These are phyloP conservation scores for Agrypnus murinus DNA, from an alignment of 2,888 invertebrate genomes.

Conservation along the genomic window DNA sequence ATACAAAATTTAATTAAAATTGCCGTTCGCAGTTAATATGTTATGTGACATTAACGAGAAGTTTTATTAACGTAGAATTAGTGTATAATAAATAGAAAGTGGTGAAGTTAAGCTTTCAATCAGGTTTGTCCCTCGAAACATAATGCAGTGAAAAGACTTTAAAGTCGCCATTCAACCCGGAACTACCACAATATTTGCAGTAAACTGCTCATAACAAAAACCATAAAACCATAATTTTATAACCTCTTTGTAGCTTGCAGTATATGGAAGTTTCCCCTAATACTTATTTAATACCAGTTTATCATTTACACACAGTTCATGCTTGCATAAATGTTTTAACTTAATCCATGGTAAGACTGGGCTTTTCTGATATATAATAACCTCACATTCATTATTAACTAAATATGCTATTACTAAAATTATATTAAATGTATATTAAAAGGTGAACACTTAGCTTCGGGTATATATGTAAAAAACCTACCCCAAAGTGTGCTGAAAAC, in stretches of 20 bases:
- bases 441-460: not conserved
- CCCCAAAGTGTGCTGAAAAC: slow-evolving; percentile 3
- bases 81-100: too few species aligned
- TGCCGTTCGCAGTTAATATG: not conserved
- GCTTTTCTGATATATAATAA: not conserved
- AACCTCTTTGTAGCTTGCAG: slow-evolving; percentile 17
- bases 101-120: too few species aligned
- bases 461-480: slow-evolving; percentile 23
- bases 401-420: slow-evolving; percentile 2
- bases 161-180: slow-evolving; percentile 6
- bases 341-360: not conserved
- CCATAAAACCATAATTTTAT: slow-evolving; percentile 22
- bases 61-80: too few species aligned
- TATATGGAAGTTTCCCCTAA: not conserved
- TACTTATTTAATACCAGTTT: not conserved
- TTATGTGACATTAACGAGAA: too few species aligned
- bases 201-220: slow-evolving; percentile 1
- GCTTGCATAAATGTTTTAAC: not conserved
- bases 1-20: not conserved
- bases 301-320: not conserved
- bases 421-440: slow-evolving; percentile 2
- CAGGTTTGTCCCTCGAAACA: too few species aligned
- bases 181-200: slow-evolving; percentile 18
- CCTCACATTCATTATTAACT: not conserved
- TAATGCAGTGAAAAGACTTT: too few species aligned